These are phyloP conservation scores for Drosophila aldrichi DNA, from an alignment of 2,888 invertebrate genomes.

Conservation along the genomic window DNA sequence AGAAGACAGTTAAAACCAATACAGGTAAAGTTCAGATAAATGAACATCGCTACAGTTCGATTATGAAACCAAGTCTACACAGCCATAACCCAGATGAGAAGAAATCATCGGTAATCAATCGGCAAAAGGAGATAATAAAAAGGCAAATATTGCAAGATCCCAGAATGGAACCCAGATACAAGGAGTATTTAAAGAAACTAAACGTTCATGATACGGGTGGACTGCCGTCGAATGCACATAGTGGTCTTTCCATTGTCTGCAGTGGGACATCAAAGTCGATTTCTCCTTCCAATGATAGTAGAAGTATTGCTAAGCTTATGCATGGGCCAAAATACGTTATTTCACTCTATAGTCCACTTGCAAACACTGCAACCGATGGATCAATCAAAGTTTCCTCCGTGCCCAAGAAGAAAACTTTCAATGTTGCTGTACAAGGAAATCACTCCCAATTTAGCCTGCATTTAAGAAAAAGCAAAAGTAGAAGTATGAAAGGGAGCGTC, in stretches of 20 bases:
- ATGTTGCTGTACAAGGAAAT: neutral
- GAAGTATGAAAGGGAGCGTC: no score
- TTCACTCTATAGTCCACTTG: no score
- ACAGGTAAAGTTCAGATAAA: neutral
- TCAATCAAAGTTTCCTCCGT: no score
- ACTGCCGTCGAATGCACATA: neutral
- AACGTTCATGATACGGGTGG: rapidly evolving
- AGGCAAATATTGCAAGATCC: neutral
- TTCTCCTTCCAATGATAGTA: no score
- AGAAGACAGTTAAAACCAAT: neutral
- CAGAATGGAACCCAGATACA: neutral
- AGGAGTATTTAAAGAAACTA: neutral
- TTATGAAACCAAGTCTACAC: neutral
- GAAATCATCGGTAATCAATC: no score
- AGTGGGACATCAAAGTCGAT: neutral
- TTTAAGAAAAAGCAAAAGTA: neutral
- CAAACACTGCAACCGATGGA: no score
- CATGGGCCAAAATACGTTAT: no score
- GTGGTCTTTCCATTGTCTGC: neutral
- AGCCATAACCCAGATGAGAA: neutral
- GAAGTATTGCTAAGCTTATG: no score
- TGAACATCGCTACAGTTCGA: neutral
- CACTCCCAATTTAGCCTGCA: no score
- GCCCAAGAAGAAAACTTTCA: neutral
- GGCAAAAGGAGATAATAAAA: no score